A percentile compares a stretch with the other conserved stretches of the same genome.
Evolutionary conservation across 2,113 vertebrate species (phyloP).

Genomic region (Epinephelus lanceolatus): DNA sequence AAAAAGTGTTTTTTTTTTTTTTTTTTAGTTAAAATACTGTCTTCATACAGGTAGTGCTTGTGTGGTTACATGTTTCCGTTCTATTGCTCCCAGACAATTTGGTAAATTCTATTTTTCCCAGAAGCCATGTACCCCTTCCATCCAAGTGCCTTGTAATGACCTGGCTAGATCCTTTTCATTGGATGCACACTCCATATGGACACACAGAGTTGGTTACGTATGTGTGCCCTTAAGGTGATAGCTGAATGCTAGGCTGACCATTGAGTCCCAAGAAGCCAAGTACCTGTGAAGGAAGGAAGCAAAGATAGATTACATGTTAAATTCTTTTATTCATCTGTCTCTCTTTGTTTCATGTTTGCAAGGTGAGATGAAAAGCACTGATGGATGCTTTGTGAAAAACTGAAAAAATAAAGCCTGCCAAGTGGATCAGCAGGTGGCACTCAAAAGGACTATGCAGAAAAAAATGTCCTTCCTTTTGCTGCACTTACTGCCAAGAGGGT

Average conservation of each 20-base stretch:
- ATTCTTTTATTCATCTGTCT: too few relatives aligned
- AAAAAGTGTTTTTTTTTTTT: too few relatives aligned
- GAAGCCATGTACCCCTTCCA: constrained; percentile 9
- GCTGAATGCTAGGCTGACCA: background rate
- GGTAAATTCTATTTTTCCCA: constrained; percentile 28
- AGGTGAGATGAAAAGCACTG: too few relatives aligned
- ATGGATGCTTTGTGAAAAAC: too few relatives aligned
- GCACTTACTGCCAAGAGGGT: too few relatives aligned
- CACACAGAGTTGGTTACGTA: constrained; percentile 4
- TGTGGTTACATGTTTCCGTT: background rate
- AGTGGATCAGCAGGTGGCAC: too few relatives aligned
- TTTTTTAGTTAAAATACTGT: too few relatives aligned
- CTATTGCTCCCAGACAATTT: constrained; percentile 20
- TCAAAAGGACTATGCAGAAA: too few relatives aligned
- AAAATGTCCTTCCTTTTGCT: too few relatives aligned
- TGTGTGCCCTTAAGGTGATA: background rate
- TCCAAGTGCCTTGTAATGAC: constrained; percentile 25
- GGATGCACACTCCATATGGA: constrained; percentile 9
- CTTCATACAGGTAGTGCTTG: too few relatives aligned
- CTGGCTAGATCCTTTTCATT: constrained; percentile 20
- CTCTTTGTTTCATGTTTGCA: too few relatives aligned
- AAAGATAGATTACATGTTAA: background rate
- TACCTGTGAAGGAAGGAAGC: constrained; percentile 4
- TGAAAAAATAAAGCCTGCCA: too few relatives aligned
- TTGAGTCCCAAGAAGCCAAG: constrained; percentile 21